These are phyloP conservation scores for Amazona ochrocephala DNA, from an alignment of 2,797 vertebrate genomes.

Conservation along the genomic window DNA sequence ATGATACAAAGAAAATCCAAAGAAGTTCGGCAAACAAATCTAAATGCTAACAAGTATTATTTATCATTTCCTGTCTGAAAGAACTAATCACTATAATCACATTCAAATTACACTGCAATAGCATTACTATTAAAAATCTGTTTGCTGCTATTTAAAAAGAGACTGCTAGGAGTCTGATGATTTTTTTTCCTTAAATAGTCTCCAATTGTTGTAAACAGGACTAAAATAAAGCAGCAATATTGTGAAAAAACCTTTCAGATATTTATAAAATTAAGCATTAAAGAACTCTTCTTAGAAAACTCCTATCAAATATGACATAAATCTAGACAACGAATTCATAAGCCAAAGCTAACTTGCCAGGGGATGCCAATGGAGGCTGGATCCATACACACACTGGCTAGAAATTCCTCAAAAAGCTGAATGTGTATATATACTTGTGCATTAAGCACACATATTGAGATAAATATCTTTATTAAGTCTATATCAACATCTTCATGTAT, in stretches of 20 bases:
- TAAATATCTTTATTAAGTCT: background rate
- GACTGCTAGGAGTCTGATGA: background rate
- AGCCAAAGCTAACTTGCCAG: background rate
- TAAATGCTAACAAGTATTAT: background rate
- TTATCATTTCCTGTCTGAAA: conserved; percentile 12
- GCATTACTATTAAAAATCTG: background rate
- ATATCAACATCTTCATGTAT: background rate
- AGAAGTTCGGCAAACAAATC: background rate
- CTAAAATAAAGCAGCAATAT: background rate
- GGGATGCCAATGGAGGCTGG: background rate
- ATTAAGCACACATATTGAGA: background rate
- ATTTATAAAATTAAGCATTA: background rate
- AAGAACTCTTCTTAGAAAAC: background rate
- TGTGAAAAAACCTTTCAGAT: background rate
- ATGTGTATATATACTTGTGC: background rate
- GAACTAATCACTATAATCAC: conserved; percentile 13
- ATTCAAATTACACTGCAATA: conserved; percentile 5
- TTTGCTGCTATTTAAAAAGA: background rate
- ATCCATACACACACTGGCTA: background rate
- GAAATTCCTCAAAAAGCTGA: background rate
- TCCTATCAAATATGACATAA: background rate
- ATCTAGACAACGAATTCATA: background rate
- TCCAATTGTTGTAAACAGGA: background rate
- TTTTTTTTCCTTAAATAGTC: background rate
- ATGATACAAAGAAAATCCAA: background rate